Conservation (phyloP, 2,113 vertebrate genomes). For the Hylia prasina region DNA sequence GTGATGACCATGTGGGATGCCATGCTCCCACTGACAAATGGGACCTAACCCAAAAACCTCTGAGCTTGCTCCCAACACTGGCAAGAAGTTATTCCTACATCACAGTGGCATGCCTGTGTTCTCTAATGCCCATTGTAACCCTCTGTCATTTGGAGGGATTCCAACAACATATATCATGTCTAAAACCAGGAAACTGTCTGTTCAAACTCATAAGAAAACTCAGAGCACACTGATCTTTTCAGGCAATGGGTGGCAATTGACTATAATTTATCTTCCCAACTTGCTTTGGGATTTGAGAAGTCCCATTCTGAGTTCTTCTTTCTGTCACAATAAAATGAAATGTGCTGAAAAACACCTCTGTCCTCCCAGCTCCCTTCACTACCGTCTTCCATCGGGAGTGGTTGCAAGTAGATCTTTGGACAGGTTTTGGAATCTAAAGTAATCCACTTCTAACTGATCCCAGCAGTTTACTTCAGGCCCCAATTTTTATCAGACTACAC, state of each 20-base stretch:
- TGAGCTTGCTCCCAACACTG: not conserved
- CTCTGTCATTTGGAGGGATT: not conserved
- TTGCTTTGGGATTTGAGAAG: not conserved
- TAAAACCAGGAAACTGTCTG: not conserved
- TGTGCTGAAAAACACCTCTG: not conserved
- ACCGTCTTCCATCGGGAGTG: not conserved
- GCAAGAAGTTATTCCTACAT: not conserved
- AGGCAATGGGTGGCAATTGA: not conserved
- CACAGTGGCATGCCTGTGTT: not conserved
- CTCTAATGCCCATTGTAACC: not conserved
- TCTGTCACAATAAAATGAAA: not conserved
- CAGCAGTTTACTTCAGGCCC: not conserved
- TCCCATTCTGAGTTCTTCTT: not conserved
- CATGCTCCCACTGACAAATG: not conserved
- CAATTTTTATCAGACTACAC: not conserved
- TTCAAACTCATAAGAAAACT: not conserved
- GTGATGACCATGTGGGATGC: not conserved
- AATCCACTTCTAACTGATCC: not conserved
- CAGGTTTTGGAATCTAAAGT: not conserved
- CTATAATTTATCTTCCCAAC: not conserved
- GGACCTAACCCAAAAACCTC: not conserved
- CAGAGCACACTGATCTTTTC: not conserved
- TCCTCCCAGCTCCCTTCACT: not conserved
- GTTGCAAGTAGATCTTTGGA: not conserved
- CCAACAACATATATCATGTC: not conserved